Conservation (phyloP, 2,797 vertebrate species). For the Dryobates pubescens region DNA sequence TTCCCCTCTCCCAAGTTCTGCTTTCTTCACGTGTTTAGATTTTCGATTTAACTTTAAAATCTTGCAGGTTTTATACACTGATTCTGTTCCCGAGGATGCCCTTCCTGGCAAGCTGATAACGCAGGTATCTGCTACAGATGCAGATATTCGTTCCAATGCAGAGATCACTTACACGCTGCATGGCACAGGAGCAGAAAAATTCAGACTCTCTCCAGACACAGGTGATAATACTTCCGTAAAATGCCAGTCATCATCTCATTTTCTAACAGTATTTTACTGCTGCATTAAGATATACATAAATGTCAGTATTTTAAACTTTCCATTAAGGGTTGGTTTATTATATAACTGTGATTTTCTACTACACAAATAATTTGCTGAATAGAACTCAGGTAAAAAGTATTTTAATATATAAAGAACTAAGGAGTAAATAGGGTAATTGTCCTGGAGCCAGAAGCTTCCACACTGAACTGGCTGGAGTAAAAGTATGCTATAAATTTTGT, state of each 20-base stretch:
- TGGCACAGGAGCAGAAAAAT: slow-evolving; percentile 89
- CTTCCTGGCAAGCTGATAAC: slow-evolving; percentile 88
- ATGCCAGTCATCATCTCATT: neutral
- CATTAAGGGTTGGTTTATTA: neutral
- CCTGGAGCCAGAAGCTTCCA: neutral
- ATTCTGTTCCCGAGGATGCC: slow-evolving; percentile 90
- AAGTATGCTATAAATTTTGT: neutral
- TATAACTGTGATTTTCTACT: neutral
- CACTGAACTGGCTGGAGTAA: neutral
- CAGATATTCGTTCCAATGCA: slow-evolving; percentile 96
- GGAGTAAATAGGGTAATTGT: neutral
- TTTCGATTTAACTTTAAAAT: slow-evolving; percentile 23
- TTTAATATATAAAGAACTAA: neutral
- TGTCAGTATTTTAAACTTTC: neutral
- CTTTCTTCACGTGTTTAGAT: neutral
- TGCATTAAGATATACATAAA: neutral
- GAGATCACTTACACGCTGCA: slow-evolving; percentile 91
- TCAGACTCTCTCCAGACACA: slow-evolving; percentile 90
- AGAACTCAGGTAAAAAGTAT: neutral
- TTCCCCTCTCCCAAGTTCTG: neutral
- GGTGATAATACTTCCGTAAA: slow-evolving; percentile 76
- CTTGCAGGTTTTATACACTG: slow-evolving; percentile 87
- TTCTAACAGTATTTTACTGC: neutral
- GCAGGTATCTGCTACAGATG: slow-evolving; percentile 91
- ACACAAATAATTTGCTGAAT: neutral